Conservation (phyloP, 2,797 vertebrate species). For the Forpus xanthops region DNA sequence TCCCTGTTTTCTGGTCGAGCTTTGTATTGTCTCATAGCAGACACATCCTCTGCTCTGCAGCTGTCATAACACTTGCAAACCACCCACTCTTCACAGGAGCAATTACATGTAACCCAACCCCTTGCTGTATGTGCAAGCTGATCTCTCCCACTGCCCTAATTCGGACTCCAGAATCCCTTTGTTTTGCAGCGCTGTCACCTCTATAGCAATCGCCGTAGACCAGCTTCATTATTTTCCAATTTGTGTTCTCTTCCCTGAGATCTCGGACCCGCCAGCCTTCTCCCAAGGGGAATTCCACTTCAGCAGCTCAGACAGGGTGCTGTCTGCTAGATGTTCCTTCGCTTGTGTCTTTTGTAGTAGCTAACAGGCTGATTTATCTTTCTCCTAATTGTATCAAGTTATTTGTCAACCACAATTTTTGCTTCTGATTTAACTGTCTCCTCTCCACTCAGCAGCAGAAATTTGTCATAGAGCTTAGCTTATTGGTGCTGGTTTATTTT, state of each 20-base stretch:
- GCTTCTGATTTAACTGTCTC: neutral
- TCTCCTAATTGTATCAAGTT: neutral
- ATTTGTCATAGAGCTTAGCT: neutral
- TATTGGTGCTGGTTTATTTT: neutral
- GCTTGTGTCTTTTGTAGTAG: neutral
- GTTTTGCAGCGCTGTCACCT: slow-evolving; percentile 47
- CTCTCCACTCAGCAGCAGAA: neutral
- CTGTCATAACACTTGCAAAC: slow-evolving; percentile 73
- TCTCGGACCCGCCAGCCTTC: neutral
- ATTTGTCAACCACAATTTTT: slow-evolving; percentile 2
- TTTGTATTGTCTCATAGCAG: slow-evolving; percentile 48
- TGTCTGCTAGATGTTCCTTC: neutral
- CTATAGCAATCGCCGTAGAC: neutral
- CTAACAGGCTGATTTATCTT: slow-evolving; percentile 3
- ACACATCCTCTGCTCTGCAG: slow-evolving; percentile 61
- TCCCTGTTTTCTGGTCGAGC: slow-evolving; percentile 10
- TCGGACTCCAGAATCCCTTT: slow-evolving; percentile 36
- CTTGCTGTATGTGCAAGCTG: slow-evolving; percentile 23
- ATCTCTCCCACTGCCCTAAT: slow-evolving; percentile 47
- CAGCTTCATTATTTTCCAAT: slow-evolving; percentile 55
- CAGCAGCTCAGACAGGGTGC: neutral
- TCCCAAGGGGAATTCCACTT: neutral
- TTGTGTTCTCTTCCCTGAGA: slow-evolving; percentile 5
- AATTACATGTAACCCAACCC: slow-evolving; percentile 61
- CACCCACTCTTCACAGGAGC: slow-evolving; percentile 62